These are phyloP conservation scores for Cantharis rustica DNA, from an alignment of 2,888 invertebrate species.

Conservation along the genomic window DNA sequence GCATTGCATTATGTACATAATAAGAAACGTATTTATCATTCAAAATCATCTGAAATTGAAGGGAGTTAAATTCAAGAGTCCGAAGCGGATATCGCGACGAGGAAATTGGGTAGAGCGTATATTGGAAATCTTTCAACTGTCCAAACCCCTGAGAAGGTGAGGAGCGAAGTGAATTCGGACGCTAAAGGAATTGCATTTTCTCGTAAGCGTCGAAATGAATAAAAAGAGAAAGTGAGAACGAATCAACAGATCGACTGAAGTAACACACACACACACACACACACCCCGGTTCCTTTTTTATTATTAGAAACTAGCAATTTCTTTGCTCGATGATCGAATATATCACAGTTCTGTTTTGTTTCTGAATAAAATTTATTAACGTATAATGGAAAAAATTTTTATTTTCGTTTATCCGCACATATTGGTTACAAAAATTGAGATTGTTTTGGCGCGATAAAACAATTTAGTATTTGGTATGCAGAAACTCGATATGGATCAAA, in stretches of 20 bases:
- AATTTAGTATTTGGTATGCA: conserved; percentile 17
- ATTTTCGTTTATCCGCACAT: not conserved
- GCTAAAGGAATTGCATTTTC: conserved; percentile 51
- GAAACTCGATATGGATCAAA: conserved; percentile 17
- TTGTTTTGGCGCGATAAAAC: conserved; percentile 3
- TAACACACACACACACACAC: conserved; percentile 12
- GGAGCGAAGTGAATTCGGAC: conserved; percentile 42
- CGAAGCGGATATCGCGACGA: conserved; percentile 50
- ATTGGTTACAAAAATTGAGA: not conserved
- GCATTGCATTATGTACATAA: conserved; percentile 37
- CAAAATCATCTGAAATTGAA: conserved; percentile 51
- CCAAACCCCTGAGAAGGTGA: conserved; percentile 51
- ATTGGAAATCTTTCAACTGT: conserved; percentile 59
- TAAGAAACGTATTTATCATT: conserved; percentile 50
- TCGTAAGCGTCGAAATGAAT: conserved; percentile 40
- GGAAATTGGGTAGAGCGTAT: conserved; percentile 56
- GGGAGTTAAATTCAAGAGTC: conserved; percentile 50
- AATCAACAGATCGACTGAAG: conserved; percentile 21
- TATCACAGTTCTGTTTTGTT: not conserved
- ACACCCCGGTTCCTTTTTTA: conserved; percentile 16
- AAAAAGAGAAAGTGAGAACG: conserved; percentile 33
- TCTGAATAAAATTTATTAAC: not conserved
- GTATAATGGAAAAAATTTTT: not conserved
- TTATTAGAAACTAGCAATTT: conserved; percentile 23
- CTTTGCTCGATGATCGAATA: not conserved